Evolutionary conservation across 2,797 vertebrate genomes (phyloP), one percentile per base, ranked within the genome.

Genomic region (Gadopsis bispinosus): DNA sequence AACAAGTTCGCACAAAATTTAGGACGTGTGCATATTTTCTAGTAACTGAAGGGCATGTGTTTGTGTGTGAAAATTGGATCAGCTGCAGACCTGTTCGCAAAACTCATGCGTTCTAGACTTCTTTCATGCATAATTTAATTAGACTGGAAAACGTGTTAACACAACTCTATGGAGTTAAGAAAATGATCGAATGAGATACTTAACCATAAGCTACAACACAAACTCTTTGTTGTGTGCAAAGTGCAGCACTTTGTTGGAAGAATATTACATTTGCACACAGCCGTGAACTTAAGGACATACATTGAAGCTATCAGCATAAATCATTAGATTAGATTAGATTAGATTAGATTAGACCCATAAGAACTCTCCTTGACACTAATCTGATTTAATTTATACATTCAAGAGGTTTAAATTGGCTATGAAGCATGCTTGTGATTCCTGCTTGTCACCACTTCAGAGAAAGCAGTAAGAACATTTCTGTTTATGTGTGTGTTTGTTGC

Each of bases 401-500:
- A 41, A 16, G 17, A 60, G 41, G 31, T 53, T 56, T 45, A 26
- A 54, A 26, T 65, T 13, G 53, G 3, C 56, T 37, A 3, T 17
- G 31, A 22, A 16, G 70, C 22, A 2, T 84, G 13, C 45, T 70
- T 73, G 47, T 69, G 80, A 74, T 88, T 77, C 75, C 62, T 41
- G 59, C 73, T 58, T 59, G 54, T 58, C 17, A 2, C 41, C 26
- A 26, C 69, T 59, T 74, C 20, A 58, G 17, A 62, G 22, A 75
- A 61, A 62, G n/a, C 26, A 7, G 10, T 29, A 7, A 75, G 29
- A 69, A 64, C 60, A 50, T 43, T 77, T 69, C 56, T 89, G 81
- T 88, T 82, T 87, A 39, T 22, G 5, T 31, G 31, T 53, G 66
- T 90, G 80, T 90, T 75, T 74, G 85, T 91, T 81, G 68, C 83